Conservation (phyloP, 1,140 invertebrate genomes). For the Drosophila mojavensis region DNA sequence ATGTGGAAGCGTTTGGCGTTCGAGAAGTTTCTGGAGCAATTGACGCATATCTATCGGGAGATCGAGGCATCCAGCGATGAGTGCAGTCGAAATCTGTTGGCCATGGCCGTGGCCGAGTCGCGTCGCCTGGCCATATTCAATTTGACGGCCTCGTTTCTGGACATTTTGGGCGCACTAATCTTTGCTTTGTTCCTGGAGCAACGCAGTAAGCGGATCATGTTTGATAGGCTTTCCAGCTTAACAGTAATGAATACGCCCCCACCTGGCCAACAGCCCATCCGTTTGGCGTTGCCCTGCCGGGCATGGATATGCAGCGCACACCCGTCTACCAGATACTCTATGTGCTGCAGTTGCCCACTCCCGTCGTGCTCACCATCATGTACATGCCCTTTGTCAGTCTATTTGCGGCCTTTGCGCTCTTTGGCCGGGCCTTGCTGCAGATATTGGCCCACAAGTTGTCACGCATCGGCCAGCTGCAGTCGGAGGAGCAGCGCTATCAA, state of each 20-base stretch:
- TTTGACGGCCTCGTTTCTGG: constrained; percentile 66
- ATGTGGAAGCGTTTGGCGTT: constrained; percentile 61
- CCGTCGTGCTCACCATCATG: constrained; percentile 62
- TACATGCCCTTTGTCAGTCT: constrained; percentile 81
- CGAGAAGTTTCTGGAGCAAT: constrained; percentile 52
- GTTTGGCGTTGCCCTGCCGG: constrained; percentile 68
- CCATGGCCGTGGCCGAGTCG: constrained; percentile 33
- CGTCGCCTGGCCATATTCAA: constrained; percentile 65
- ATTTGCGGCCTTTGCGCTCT: constrained; percentile 75
- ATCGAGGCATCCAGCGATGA: constrained; percentile 41
- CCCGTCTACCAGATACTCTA: constrained; percentile 74
- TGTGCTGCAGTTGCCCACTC: constrained; percentile 60
- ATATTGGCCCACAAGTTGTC: constrained; percentile 59
- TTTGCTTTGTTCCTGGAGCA: constrained; percentile 58
- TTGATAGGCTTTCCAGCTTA: neutral
- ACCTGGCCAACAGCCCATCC: constrained; percentile 58
- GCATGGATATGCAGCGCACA: constrained; percentile 57
- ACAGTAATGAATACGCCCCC: neutral
- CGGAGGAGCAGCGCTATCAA: constrained; percentile 26
- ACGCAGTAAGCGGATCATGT: constrained; percentile 45
- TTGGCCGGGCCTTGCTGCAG: constrained; percentile 65
- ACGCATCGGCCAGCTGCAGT: constrained; percentile 23
- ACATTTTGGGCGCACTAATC: constrained; percentile 61
- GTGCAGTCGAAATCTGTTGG: constrained; percentile 29
- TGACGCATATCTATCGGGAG: constrained; percentile 49